Percentiles rank a stretch among this genome's conserved stretches.
Conservation (phyloP, 2,113 vertebrate species). For the Pavo muticus region DNA sequence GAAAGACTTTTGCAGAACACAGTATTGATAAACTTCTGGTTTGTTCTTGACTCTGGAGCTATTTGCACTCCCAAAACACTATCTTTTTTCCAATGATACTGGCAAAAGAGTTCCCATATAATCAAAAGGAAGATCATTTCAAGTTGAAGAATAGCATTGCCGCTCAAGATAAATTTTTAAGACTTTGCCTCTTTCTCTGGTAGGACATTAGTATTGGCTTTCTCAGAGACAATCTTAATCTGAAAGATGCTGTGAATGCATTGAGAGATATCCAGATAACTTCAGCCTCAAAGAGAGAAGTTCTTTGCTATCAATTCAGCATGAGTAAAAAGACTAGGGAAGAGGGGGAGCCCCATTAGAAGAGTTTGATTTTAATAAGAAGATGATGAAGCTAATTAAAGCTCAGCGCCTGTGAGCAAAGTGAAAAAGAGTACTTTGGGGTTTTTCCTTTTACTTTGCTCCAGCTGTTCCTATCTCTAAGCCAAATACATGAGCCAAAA, state of each 20-base stretch:
- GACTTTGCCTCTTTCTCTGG: neutral
- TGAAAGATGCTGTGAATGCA: neutral
- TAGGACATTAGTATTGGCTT: neutral
- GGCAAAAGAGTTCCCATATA: neutral
- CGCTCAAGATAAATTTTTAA: neutral
- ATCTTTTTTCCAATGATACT: neutral
- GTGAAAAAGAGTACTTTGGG: conserved; percentile 16
- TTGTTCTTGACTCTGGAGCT: neutral
- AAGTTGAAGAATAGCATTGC: neutral
- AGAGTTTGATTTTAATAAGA: conserved; percentile 65
- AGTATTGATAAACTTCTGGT: neutral
- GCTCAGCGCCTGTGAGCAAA: conserved; percentile 15
- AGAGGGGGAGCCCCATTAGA: neutral
- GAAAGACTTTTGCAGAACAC: neutral
- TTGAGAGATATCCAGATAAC: conserved; percentile 10
- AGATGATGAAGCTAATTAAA: conserved; percentile 74
- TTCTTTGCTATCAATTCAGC: neutral
- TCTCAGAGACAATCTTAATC: neutral
- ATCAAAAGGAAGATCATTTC: neutral
- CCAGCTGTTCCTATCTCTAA: conserved; percentile 68
- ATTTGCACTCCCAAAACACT: neutral
- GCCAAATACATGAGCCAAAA: conserved; percentile 62
- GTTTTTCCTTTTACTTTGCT: conserved; percentile 62
- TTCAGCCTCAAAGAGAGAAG: neutral
- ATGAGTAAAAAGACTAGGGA: neutral